Percentiles rank a stretch among this genome's conserved stretches.
Conservation (phyloP, 2,113 vertebrate species). For the Siniperca knerii region DNA sequence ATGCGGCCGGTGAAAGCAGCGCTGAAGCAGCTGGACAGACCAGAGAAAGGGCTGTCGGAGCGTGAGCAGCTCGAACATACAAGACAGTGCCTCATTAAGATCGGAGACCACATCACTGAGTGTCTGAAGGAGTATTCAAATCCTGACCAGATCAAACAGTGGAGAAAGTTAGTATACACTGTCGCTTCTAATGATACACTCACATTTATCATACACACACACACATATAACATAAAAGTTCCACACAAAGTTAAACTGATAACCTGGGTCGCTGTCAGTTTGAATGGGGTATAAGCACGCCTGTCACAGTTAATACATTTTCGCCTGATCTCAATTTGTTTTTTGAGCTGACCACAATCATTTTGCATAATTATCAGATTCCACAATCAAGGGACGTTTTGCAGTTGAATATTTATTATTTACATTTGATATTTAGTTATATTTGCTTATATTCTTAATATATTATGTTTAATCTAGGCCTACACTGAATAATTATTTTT, state of each 20-base stretch:
- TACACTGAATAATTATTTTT: too few relatives aligned
- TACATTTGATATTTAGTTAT: too few relatives aligned
- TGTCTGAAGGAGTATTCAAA: slow-evolving; percentile 97
- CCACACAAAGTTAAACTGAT: not conserved
- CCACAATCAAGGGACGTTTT: too few relatives aligned
- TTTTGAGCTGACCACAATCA: too few relatives aligned
- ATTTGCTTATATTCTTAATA: too few relatives aligned
- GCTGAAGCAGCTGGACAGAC: slow-evolving; percentile 96
- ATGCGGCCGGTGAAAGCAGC: slow-evolving; percentile 99
- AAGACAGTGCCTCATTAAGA: slow-evolving; percentile 97
- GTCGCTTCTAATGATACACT: not conserved
- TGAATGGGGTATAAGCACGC: not conserved
- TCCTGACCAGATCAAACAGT: slow-evolving; percentile 97
- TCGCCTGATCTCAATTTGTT: too few relatives aligned
- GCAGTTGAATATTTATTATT: too few relatives aligned
- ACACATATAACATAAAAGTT: not conserved
- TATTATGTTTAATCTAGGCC: too few relatives aligned
- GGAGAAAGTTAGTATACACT: slow-evolving; percentile 91
- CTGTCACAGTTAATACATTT: too few relatives aligned
- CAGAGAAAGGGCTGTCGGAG: slow-evolving; percentile 98
- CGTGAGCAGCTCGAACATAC: slow-evolving; percentile 98
- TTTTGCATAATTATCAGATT: too few relatives aligned
- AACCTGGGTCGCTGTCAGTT: not conserved
- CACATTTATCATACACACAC: not conserved
- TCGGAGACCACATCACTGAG: slow-evolving; percentile 98